A percentile compares a stretch with the other conserved stretches of the same genome.
Evolutionary conservation across 2,113 vertebrate genomes (phyloP).

Genomic region (Megaleporinus macrocephalus): DNA sequence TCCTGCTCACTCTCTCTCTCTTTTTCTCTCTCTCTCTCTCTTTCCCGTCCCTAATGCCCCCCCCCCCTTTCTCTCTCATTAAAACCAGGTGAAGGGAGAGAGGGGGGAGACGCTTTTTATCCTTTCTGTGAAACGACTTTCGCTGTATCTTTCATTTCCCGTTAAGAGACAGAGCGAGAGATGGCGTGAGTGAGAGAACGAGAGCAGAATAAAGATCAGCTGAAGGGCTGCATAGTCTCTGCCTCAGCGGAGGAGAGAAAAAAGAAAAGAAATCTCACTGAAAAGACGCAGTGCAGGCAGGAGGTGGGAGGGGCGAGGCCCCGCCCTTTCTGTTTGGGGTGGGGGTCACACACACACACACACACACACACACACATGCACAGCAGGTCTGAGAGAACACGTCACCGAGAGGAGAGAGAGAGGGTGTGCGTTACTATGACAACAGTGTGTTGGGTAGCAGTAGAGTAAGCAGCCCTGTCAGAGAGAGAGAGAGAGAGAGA

Average conservation of each 20-base stretch:
- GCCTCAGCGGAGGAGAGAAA: neutral
- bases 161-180: neutral
- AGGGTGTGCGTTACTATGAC: constrained; percentile 30
- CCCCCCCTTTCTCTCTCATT: too few relatives aligned
- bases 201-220: constrained; percentile 41
- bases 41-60: too few relatives aligned
- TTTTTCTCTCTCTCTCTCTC: too few relatives aligned
- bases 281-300: constrained; percentile 59
- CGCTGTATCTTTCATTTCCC: neutral
- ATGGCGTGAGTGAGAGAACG: neutral
- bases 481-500: neutral
- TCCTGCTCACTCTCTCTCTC: too few relatives aligned
- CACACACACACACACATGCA: neutral
- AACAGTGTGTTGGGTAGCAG: constrained; percentile 1
- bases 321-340: neutral
- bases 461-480: neutral
- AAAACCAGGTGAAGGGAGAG: neutral
- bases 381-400: constrained; percentile 17
- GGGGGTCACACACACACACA: neutral
- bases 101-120: neutral
- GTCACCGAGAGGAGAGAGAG: neutral
- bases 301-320: constrained; percentile 14
- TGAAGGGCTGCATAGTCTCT: constrained; percentile 57
- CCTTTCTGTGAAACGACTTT: neutral
- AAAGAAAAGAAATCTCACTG: constrained; percentile 20